Evolutionary conservation across 2,888 invertebrate genomes (phyloP), one percentile per base, ranked within the genome.

Genomic region (Rapana venosa): DNA sequence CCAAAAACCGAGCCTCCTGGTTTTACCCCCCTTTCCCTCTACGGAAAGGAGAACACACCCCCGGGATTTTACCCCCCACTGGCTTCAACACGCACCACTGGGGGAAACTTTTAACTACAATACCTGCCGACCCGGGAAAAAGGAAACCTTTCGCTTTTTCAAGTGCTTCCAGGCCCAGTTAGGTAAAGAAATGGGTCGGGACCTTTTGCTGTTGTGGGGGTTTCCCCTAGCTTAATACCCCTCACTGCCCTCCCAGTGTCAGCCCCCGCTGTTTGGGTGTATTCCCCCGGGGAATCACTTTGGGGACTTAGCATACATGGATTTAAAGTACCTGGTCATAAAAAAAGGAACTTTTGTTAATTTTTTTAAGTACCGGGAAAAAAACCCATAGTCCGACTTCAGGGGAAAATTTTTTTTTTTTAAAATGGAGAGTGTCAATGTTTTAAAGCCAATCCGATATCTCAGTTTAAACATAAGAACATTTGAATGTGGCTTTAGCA

Each of bases 81-180:
- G 94, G 94, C 13, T 94, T 94, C 91, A 93, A 94, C 88, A 92
- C 91, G 22, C 93, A 92, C 0, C 90, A 90, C 36, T 79, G 81
- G 6, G 22, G 32, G 47, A 47, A n/a, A 85, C 84, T 36, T n/a
- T 11, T 70, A n/a, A 87, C 32, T 91, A 87, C n/a, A 88, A 83
- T 61, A 32, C 15, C 6, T 84, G 81, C 47, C 87, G 90, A 17
- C 13, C 56, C 87, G 90, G 26, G 85, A 58, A 0, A 30, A 77
- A 4, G 92, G 92, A n/a, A n/a, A 30, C 89, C 90, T 1, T 91
- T 92, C 22, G 90, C 94, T 0, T 94, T 0, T 94, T 93, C 4
- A 92, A 92, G 88, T 95, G 95, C 90, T 94, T 93, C 88, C 90
- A 92, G 5, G 61, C 87, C 86, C 74, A 92, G 87, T 88, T 95